These are phyloP conservation scores for Kryphioiulus occultus DNA, from an alignment of 2,888 invertebrate species.

Conservation along the genomic window DNA sequence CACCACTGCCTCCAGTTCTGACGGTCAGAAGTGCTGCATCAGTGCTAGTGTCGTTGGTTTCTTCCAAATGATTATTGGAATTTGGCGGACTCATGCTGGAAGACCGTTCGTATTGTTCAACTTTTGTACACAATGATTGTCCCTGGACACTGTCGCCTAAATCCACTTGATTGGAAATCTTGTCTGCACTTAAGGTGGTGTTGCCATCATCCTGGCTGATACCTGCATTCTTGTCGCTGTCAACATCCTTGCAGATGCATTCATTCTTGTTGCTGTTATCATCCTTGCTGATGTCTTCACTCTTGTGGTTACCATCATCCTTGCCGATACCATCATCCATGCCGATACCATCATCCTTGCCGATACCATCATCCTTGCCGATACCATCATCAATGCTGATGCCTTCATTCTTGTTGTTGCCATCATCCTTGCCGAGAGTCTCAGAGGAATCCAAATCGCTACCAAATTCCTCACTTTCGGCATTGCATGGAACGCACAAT, in stretches of 20 bases:
- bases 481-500: slow-evolving; percentile 41
- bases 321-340: background rate
- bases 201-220: background rate
- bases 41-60: background rate
- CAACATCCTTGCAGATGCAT: background rate
- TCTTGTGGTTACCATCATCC: background rate
- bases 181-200: background rate
- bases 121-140: slow-evolving; percentile 3
- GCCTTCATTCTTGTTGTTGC: background rate
- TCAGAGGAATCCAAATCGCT: slow-evolving; percentile 45
- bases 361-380: background rate
- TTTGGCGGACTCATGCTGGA: background rate
- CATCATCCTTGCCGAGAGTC: slow-evolving; percentile 46
- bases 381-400: slow-evolving; percentile 17
- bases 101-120: background rate
- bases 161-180: background rate
- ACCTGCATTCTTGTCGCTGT: background rate
- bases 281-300: background rate
- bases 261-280: background rate
- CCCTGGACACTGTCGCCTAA: background rate
- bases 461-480: slow-evolving; percentile 27
- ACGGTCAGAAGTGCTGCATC: slow-evolving; percentile 6
- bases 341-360: background rate
- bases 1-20: slow-evolving; percentile 42
- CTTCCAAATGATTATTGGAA: background rate